Evolutionary conservation across 2,113 vertebrate species (phyloP).

Genomic region (Lasiurus borealis): DNA sequence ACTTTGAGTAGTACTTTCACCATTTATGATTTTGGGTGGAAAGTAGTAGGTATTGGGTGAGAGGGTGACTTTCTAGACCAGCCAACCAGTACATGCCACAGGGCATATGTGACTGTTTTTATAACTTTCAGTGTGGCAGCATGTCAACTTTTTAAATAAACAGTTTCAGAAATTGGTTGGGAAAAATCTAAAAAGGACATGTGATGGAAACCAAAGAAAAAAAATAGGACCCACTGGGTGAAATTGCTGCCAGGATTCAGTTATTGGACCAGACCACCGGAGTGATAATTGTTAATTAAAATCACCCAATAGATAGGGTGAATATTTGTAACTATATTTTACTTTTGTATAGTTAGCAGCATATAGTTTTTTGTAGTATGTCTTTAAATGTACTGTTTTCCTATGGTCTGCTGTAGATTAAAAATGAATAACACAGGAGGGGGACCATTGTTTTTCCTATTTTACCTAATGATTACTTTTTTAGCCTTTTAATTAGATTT

Average conservation of each 20-base stretch:
- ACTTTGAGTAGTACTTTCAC: neutral
- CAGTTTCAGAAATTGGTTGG: slow-evolving; percentile 54
- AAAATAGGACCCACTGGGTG: neutral
- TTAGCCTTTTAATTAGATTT: neutral
- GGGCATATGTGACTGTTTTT: slow-evolving; percentile 74
- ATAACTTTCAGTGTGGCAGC: slow-evolving; percentile 69
- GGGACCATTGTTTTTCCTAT: neutral
- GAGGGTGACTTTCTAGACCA: slow-evolving; percentile 56
- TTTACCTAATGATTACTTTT: neutral
- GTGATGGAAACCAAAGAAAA: slow-evolving; percentile 51
- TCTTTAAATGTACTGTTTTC: neutral
- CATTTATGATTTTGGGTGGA: neutral
- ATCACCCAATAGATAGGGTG: neutral
- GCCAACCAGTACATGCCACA: slow-evolving; percentile 59
- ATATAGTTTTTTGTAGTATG: neutral
- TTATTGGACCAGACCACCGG: neutral
- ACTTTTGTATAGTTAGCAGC: neutral
- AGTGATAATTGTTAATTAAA: neutral
- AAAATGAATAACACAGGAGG: neutral
- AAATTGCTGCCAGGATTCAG: neutral
- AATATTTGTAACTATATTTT: neutral
- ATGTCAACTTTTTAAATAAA: slow-evolving; percentile 67
- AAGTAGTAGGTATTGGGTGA: neutral
- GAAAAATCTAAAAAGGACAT: slow-evolving; percentile 47
- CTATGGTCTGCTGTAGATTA: neutral